A percentile compares a stretch with the other conserved stretches of the same genome.
These are phyloP conservation scores for Illadopsis cleaveri DNA, from an alignment of 2,113 vertebrate genomes.

Conservation along the genomic window DNA sequence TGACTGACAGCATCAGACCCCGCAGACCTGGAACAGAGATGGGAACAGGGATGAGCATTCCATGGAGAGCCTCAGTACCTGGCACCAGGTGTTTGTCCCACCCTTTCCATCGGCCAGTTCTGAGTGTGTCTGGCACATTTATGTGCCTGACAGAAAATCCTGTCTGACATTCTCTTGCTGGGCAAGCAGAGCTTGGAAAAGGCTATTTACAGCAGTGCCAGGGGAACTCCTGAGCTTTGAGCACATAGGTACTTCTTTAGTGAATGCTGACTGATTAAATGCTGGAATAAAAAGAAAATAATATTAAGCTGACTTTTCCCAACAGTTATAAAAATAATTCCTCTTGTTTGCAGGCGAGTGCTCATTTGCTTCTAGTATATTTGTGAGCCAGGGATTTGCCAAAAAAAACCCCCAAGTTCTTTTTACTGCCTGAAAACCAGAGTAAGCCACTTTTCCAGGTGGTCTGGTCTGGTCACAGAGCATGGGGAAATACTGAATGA, in stretches of 20 bases:
- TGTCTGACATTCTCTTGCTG: background rate
- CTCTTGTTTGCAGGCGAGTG: background rate
- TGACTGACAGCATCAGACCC: conserved; percentile 93
- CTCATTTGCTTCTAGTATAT: background rate
- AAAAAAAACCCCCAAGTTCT: background rate
- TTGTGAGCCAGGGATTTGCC: background rate
- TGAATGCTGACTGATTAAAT: background rate
- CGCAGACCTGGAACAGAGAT: conserved; percentile 79
- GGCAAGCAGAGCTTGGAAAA: background rate
- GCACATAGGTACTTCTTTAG: background rate
- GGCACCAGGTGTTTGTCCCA: background rate
- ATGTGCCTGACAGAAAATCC: background rate
- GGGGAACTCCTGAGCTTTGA: background rate
- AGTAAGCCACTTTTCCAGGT: background rate
- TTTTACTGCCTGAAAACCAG: background rate
- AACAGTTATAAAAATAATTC: background rate
- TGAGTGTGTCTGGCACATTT: rapidly evolving
- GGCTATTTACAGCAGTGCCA: background rate
- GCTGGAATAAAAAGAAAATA: background rate
- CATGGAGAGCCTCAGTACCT: rapidly evolving
- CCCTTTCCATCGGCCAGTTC: background rate
- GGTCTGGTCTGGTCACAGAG: background rate
- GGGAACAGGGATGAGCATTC: background rate
- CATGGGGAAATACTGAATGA: background rate
- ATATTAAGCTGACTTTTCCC: background rate